Base-by-base conservation (phyloP, 2,797 vertebrate species). In the Parotocinclus haroldoi region DNA sequence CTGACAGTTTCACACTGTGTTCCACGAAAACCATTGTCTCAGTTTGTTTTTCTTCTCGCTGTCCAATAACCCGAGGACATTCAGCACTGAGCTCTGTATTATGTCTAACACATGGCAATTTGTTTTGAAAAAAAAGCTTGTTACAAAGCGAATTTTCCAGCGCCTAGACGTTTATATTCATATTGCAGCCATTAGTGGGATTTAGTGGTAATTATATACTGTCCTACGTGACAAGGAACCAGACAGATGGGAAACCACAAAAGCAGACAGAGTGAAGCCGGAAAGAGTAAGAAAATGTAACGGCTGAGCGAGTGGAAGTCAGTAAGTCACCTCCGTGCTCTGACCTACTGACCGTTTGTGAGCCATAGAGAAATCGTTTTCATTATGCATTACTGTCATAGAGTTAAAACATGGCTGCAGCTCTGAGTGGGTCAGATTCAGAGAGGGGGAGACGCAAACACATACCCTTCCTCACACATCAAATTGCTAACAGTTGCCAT, bases 181-280 rank as follows among this genome's bases (percentile, higher is more conserved):
- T 74, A 52, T 63, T 61, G 73, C 27, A 64, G 83, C 84, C 84
- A 82, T 83, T 83, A 83, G 78, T 84, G 86, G 75, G 63, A 61
- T 84, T 77, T 76, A 78, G 78, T 38, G 49, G 66, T 86, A 86
- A 89, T 89, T 87, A 88, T 52, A 85, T 77, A 71, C 76, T 76
- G 71, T 78, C 71, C 73, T 58, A 74, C 52, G 58, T 73, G 68
- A 73, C 75, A 73, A 58, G 53, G 57, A 71, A 57, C 58, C 14
- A 42, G 66, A 74, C 1, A 7, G 11, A 13, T 66, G 55, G 44
- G 70, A 36, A 66, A 62, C n/a, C 12, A 71, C 74, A 70, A 66
- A 71, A 61, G 64, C 37, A 69, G 69, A 66, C 64, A 65, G 11
- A 66, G 53, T 78, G 78, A 18, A 70, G 56, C 70, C 9, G 7